Conservation (phyloP, 92 coral and sea anemone genomes). For the Pocillopora meandrina region DNA sequence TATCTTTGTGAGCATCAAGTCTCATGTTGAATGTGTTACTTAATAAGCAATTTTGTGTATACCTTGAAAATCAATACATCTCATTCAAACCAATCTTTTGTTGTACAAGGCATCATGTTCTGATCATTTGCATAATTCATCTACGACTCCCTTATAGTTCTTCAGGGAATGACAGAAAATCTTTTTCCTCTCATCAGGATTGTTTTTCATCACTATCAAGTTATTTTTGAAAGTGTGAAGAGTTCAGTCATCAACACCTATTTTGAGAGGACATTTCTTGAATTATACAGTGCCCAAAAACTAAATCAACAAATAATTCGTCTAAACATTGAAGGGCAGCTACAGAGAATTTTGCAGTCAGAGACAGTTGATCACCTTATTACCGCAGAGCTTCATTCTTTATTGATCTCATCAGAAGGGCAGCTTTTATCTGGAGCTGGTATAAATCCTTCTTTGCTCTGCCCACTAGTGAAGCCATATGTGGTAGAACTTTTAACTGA, state of each 20-base stretch:
- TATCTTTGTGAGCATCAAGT: too few species aligned
- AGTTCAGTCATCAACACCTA: constrained; percentile 57
- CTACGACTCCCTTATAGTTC: too few species aligned
- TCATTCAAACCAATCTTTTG: too few species aligned
- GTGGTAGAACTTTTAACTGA: constrained; percentile 68
- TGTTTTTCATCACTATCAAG: constrained; percentile 62
- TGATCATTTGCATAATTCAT: too few species aligned
- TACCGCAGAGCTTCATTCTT: constrained; percentile 61
- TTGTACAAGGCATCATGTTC: too few species aligned
- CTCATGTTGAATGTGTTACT: too few species aligned
- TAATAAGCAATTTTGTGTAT: too few species aligned
- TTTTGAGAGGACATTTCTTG: constrained; percentile 74
- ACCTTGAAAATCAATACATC: too few species aligned
- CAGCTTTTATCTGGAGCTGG: constrained; percentile 71
- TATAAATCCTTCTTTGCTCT: constrained; percentile 48
- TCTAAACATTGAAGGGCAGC: constrained; percentile 77
- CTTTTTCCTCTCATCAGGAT: constrained; percentile 42
- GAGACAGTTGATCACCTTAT: constrained; percentile 76
- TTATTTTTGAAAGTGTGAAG: constrained; percentile 68
- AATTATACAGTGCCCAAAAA: constrained; percentile 68
- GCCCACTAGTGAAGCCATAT: constrained; percentile 70
- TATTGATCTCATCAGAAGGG: constrained; percentile 76
- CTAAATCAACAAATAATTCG: constrained; percentile 67
- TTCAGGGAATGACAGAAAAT: too few species aligned
- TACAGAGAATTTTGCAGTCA: constrained; percentile 69